These are phyloP conservation scores for Xanthorhoe designata DNA, from an alignment of 2,888 invertebrate genomes.

Conservation along the genomic window DNA sequence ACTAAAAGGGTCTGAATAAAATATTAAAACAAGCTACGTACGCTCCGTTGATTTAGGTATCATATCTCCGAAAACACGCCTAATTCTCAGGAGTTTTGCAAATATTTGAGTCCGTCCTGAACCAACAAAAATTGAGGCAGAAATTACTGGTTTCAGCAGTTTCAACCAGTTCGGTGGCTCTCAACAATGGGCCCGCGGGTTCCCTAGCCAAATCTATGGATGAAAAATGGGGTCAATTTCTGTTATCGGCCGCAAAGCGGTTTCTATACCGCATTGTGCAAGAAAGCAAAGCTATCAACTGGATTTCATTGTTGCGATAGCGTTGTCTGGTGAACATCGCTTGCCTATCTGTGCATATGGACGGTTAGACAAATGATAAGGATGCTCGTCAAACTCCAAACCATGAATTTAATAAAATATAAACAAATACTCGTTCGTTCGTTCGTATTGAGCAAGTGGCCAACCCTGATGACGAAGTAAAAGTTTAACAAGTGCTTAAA, in stretches of 20 bases:
- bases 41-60: conserved; percentile 31
- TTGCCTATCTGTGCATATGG: not conserved
- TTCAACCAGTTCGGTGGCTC: conserved; percentile 21
- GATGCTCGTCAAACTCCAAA: not conserved
- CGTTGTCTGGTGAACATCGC: not conserved
- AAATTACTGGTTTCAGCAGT: conserved; percentile 26
- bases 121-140: conserved; percentile 26
- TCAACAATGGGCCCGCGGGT: conserved; percentile 27
- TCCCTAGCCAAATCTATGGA: conserved; percentile 20
- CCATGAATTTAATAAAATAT: not conserved
- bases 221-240: conserved; percentile 26
- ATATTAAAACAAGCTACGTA: conserved; percentile 14
- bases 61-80: conserved; percentile 31
- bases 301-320: conserved; percentile 7
- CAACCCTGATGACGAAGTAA: too few species aligned
- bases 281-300: conserved; percentile 13
- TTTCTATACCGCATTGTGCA: conserved; percentile 17
- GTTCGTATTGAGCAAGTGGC: too few species aligned
- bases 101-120: conserved; percentile 30
- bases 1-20: conserved; percentile 17
- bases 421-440: too few species aligned
- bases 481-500: too few species aligned
- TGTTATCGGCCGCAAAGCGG: conserved; percentile 23
- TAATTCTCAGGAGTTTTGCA: conserved; percentile 17
- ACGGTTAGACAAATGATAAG: not conserved